Base-by-base conservation (phyloP, 2,797 vertebrate genomes). In the Pelodytes ibericus region DNA sequence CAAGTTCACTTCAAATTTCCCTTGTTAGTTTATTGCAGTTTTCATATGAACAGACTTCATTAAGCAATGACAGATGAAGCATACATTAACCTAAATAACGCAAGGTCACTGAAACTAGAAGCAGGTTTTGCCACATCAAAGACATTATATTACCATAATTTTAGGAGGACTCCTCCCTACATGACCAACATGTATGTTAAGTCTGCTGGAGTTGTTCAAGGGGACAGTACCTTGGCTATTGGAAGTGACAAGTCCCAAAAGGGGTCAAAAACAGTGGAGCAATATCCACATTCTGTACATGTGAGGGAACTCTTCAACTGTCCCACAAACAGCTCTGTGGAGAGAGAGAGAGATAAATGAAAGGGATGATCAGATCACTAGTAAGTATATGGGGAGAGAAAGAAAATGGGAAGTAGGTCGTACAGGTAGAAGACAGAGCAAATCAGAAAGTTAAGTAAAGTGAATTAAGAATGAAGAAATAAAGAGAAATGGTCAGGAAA, bases 181-280 rank as follows among this genome's bases (percentile, higher is more conserved):
- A 47, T 3, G 11, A 16, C 4, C 1, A 1, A 15, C 11, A 47
- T n/a, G 15, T 39, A 8, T 39, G 36, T 39, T 13, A 2, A 39
- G n/a, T n/a, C n/a, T n/a, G n/a, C n/a, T n/a, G n/a, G 11, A 4
- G 6, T 53, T 53, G 1, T 24, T 24, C 16, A 53, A 20, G 1
- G 16, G 6, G 49, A 24, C n/a, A 5, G n/a, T 72, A 97, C 96
- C 95, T 97, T 95, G 66, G 94, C 90, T 20, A 99, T 95, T 16
- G 97, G 97, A 76, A 99, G 83, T 0, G 97, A 99, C 24, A 99
- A 87, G 83, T 99, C 97, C 97, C 97, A 99, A 88, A 99, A 99
- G 0, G 97, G 97, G 57, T 99, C 96, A 0, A 97, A 98, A 81
- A 96, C 93, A 0, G 96, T 98, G 31, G 97, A 99, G 75, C 95